Conservation (phyloP, 2,113 vertebrate species). For the Seriola rivoliana region DNA sequence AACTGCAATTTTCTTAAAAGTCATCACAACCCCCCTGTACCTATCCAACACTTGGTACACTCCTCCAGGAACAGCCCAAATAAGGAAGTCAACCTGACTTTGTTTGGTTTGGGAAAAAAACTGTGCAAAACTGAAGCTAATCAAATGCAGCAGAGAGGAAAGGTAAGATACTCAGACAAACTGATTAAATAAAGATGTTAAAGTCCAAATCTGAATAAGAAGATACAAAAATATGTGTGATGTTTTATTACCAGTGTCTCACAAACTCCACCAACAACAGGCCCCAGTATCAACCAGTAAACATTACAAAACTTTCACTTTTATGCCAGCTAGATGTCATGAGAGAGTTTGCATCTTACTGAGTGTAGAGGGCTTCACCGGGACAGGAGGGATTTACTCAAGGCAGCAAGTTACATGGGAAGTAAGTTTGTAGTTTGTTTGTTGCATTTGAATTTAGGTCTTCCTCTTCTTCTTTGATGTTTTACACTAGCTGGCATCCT, state of each 20-base stretch:
- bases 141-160: background rate
- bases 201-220: background rate
- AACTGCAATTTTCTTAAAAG: background rate
- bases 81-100: background rate
- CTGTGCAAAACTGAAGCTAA: background rate
- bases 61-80: background rate
- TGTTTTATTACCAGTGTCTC: background rate
- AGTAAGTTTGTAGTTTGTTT: background rate
- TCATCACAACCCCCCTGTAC: background rate
- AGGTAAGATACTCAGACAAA: background rate
- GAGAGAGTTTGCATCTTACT: background rate
- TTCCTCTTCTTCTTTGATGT: slow-evolving; percentile 7
- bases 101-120: background rate
- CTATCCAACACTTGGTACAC: background rate
- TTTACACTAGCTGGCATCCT: background rate
- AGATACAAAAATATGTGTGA: background rate
- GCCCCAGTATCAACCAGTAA: background rate
- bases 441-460: background rate
- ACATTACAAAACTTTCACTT: background rate
- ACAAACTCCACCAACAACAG: background rate
- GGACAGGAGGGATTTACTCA: background rate
- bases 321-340: background rate
- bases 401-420: background rate
- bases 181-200: background rate
- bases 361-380: background rate